These are phyloP conservation scores for Euleptes europaea DNA, from an alignment of 2,113 vertebrate species.

Conservation along the genomic window DNA sequence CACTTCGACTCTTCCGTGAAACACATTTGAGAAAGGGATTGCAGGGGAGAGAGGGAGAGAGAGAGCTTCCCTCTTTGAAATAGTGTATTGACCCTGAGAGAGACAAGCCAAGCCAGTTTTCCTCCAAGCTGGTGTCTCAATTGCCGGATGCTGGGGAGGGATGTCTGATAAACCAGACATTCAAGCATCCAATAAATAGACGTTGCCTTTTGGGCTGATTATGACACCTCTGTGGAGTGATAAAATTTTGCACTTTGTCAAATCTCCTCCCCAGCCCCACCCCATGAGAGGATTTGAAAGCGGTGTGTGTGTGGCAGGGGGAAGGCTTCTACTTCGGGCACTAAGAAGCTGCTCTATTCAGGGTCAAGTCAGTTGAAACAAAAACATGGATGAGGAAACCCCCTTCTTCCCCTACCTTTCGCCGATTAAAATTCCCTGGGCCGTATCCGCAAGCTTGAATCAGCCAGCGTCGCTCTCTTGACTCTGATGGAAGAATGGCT, in stretches of 20 bases:
- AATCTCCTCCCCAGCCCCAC: neutral
- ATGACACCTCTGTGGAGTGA: neutral
- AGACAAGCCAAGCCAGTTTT: accelerated
- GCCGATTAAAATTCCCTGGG: neutral
- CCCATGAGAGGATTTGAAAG: neutral
- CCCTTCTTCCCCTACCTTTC: neutral
- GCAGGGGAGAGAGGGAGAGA: neutral
- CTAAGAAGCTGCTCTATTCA: neutral
- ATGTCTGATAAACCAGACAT: neutral
- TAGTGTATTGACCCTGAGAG: neutral
- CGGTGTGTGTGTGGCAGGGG: accelerated
- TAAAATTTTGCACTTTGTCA: neutral
- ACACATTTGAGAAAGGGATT: neutral
- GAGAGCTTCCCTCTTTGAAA: neutral
- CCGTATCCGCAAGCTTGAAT: neutral
- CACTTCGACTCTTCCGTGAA: neutral
- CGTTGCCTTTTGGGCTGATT: neutral
- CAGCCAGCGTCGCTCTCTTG: neutral
- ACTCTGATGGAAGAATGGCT: neutral
- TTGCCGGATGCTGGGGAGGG: accelerated
- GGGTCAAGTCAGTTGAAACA: neutral
- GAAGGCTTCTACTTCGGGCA: no score
- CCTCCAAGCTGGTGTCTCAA: accelerated
- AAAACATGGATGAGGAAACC: neutral
- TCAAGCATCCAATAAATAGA: neutral